Evolutionary conservation across 2,888 invertebrate species (phyloP).

Genomic region (Petrophora chlorosata): DNA sequence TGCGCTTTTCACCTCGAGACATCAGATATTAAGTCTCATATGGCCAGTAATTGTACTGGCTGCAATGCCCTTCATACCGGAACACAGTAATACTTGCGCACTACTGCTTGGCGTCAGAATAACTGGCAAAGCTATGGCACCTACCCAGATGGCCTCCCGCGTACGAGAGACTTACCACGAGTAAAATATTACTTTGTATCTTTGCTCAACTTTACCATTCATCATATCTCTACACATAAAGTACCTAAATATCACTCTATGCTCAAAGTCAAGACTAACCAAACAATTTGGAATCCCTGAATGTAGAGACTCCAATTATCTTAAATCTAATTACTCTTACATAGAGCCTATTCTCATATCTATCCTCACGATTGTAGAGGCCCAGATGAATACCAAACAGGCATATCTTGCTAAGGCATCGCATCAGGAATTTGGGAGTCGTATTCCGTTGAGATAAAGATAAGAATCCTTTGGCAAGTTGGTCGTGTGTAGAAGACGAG

Average conservation of each 20-base stretch:
- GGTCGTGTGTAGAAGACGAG: not conserved
- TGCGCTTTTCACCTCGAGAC: too few species aligned
- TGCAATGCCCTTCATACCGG: too few species aligned
- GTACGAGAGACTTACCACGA: too few species aligned
- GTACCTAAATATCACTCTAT: not conserved
- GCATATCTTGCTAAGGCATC: constrained; percentile 8
- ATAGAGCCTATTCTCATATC: constrained; percentile 35
- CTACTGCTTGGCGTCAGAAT: too few species aligned
- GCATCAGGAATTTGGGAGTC: not conserved
- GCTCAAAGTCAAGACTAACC: constrained; percentile 23
- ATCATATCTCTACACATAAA: too few species aligned
- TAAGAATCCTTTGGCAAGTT: not conserved
- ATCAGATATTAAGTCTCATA: too few species aligned
- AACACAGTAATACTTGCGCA: too few species aligned
- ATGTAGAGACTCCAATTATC: constrained; percentile 21
- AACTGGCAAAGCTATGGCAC: too few species aligned
- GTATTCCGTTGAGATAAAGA: constrained; percentile 1
- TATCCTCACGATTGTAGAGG: constrained; percentile 43
- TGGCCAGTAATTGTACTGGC: too few species aligned
- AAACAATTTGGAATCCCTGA: constrained; percentile 13
- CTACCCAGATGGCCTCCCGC: too few species aligned
- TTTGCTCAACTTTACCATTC: too few species aligned
- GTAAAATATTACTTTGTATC: too few species aligned
- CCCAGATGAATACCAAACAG: constrained; percentile 51
- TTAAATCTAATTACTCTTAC: constrained; percentile 18